phyloP scores from a whole-genome alignment of 2,888 invertebrate species.

The Caenorhabditis parvicauda region DNA sequence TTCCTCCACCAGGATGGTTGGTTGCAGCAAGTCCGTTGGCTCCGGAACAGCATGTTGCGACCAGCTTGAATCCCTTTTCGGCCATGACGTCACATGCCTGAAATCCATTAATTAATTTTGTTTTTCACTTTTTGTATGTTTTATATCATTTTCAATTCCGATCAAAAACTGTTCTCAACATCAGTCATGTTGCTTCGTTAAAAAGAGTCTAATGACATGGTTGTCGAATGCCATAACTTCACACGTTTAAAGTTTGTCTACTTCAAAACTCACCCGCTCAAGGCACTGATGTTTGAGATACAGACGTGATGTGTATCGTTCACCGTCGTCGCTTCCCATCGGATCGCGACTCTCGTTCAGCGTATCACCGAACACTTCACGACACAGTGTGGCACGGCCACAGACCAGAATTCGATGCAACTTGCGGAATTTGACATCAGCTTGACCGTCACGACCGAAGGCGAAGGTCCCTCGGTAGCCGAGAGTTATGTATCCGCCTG shows the following conservation, averaged over 20 bases:
- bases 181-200: too few relatives aligned
- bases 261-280: constrained; percentile 69
- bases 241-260: background rate
- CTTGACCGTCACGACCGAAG: constrained; percentile 94
- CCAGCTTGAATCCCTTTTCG: constrained; percentile 71
- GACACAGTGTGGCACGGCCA: constrained; percentile 71
- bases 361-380: constrained; percentile 89
- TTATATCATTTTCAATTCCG: too few relatives aligned
- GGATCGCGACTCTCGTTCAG: constrained; percentile 96
- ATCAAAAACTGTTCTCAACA: too few relatives aligned
- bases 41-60: constrained; percentile 82
- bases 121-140: background rate
- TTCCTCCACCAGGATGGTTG: constrained; percentile 39
- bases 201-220: too few relatives aligned
- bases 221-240: constrained; percentile 1
- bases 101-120: constrained; percentile 8
- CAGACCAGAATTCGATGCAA: constrained; percentile 90
- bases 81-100: constrained; percentile 66
- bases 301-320: constrained; percentile 92
- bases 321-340: constrained; percentile 80
- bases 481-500: constrained; percentile 81
- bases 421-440: constrained; percentile 89
- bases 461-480: constrained; percentile 98
- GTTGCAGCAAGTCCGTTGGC: constrained; percentile 71
- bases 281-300: constrained; percentile 96